Percentiles rank a stretch among this genome's conserved stretches.
These are phyloP conservation scores for Pangasius larnaudii DNA, from an alignment of 2,797 vertebrate genomes.

Conservation along the genomic window DNA sequence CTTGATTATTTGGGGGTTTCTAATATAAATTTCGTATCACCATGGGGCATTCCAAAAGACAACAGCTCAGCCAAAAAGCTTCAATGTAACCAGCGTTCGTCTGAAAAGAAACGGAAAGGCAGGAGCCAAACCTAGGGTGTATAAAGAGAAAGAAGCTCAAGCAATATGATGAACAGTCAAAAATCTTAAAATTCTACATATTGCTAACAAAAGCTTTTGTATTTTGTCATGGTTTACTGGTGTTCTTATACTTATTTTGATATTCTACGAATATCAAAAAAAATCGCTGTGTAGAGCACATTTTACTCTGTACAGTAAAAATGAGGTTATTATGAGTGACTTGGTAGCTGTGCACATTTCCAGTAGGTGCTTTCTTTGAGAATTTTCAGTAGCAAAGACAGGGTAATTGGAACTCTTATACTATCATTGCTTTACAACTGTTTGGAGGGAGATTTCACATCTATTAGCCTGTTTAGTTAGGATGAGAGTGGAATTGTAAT, in stretches of 20 bases:
- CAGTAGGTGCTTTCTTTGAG: neutral
- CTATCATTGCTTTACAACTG: neutral
- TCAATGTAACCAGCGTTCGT: neutral
- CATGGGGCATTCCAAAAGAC: slow-evolving; percentile 29
- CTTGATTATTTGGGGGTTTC: slow-evolving; percentile 42
- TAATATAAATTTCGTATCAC: slow-evolving; percentile 32
- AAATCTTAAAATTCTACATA: neutral
- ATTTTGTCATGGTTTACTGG: neutral
- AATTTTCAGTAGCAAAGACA: neutral
- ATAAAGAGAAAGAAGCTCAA: neutral
- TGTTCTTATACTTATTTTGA: neutral
- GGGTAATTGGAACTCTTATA: neutral
- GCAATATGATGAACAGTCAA: neutral
- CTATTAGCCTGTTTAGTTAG: no score
- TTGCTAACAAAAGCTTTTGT: neutral
- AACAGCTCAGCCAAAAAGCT: slow-evolving; percentile 34
- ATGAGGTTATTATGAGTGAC: neutral
- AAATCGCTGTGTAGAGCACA: neutral
- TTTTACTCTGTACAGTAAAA: neutral
- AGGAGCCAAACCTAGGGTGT: neutral
- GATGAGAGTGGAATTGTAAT: neutral
- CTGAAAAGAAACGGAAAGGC: slow-evolving; percentile 4
- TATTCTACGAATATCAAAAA: neutral
- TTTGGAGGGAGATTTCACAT: neutral
- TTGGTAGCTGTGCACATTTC: neutral